Base-by-base conservation (phyloP, 2,888 invertebrate species). In the Mythimna pallens region DNA sequence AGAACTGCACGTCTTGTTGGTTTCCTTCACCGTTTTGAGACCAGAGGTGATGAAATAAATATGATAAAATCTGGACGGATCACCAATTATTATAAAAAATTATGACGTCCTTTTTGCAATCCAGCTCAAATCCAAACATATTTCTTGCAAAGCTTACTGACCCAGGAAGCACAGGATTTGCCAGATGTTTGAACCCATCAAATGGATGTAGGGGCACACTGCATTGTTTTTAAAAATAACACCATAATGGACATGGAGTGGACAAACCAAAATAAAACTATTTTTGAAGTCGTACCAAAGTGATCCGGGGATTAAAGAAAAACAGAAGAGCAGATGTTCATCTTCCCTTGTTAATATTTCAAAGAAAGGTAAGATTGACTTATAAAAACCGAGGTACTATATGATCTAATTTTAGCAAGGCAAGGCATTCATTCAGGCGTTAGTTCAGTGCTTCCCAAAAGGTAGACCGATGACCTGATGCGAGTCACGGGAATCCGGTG, bases 191-290 rank as follows among this genome's bases (percentile, higher is more conserved):
- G 52, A 36, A 54, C n/a, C 22, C 58, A 72, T 69, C 55, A 25
- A 65, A 47, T 58, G 25, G 12, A 63, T n/a, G 36, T 43, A 70
- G 59, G 66, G 65, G 62, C 62, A 22, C 40, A 17, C 22, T 17
- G 34, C 20, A 71, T 78, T 77, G 77, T 83, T 85, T 73, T 81
- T 65, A 79, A 69, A 81, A 74, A 83, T 70, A 83, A 85, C 81
- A 80, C 43, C 50, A 57, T 68, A 80, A 75, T 78, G 70, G 73
- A 69, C 72, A 69, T 57, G 57, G 57, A 78, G 72, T 73, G 73
- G 73, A 77, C 66, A 61, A 67, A 70, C 50, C 43, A 85, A 83
- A 81, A 81, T 73, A 83, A 70, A 76, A 62, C 62, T 82, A 76
- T 64, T 70, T 76, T 73, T n/a, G 62, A 71, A 30, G 30, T 30